phyloP scores from a whole-genome alignment of 1,140 invertebrate species.

The Conopomorpha cramerella region DNA sequence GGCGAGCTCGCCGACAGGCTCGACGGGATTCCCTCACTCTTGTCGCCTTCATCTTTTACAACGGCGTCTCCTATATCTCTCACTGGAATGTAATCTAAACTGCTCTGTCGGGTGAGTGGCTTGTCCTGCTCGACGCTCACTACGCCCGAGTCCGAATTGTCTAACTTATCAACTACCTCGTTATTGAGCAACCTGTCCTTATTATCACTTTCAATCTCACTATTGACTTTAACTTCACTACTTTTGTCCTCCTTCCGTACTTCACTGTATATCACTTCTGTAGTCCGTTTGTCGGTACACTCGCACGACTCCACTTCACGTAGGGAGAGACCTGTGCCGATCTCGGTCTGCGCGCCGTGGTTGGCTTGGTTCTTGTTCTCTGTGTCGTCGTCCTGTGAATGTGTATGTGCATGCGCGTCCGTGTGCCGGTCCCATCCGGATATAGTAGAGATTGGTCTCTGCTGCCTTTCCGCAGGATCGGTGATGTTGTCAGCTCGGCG shows the following conservation, averaged over 20 bases:
- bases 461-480: conserved; percentile 88
- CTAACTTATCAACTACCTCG: conserved; percentile 63
- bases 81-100: conserved; percentile 56
- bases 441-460: conserved; percentile 93
- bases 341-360: conserved; percentile 59
- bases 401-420: conserved; percentile 46
- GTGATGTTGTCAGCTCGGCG: conserved; percentile 92
- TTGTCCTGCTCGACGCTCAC: conserved; percentile 57
- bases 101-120: conserved; percentile 52
- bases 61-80: conserved; percentile 49
- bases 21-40: conserved; percentile 49
- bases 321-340: conserved; percentile 47
- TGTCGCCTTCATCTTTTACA: conserved; percentile 45
- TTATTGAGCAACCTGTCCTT: conserved; percentile 61
- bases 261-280: conserved; percentile 49
- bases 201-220: conserved; percentile 22
- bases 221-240: conserved; percentile 10
- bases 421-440: conserved; percentile 85
- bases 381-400: conserved; percentile 52
- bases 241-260: conserved; percentile 47
- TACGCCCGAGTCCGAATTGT: conserved; percentile 38
- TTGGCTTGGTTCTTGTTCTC: conserved; percentile 32
- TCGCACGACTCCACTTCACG: conserved; percentile 46
- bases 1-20: conserved; percentile 54
- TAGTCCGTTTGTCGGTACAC: conserved; percentile 35